Evolutionary conservation across 1,140 invertebrate species (phyloP).

Genomic region (Elymnias hypermnestra): DNA sequence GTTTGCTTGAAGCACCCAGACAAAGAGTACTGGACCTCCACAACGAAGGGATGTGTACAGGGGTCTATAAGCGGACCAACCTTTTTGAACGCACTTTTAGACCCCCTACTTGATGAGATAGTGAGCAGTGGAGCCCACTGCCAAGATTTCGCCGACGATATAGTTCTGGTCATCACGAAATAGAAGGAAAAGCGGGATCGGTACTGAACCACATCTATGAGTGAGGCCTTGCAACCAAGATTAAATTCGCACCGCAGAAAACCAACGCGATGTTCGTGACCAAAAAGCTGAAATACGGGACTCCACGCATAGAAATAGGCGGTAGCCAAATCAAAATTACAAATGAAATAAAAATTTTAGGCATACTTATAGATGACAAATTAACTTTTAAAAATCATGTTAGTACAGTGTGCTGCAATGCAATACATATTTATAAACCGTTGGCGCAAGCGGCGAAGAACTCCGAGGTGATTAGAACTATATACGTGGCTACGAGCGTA

Average conservation of each 20-base stretch:
- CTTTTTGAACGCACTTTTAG: neutral
- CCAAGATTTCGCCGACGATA: conserved; percentile 7
- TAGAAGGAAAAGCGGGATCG: neutral
- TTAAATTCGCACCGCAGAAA: conserved; percentile 15
- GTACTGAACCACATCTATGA: neutral
- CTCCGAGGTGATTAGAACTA: conserved; percentile 15
- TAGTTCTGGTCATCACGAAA: neutral
- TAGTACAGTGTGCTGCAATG: conserved; percentile 3
- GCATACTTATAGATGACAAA: conserved; percentile 8
- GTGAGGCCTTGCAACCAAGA: conserved; percentile 3
- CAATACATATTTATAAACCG: conserved; percentile 2
- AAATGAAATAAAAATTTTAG: conserved; percentile 10
- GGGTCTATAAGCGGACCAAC: conserved; percentile 1
- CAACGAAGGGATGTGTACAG: conserved; percentile 1
- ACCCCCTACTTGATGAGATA: neutral
- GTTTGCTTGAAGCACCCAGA: conserved; percentile 17
- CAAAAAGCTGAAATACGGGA: conserved; percentile 8
- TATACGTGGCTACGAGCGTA: conserved; percentile 10
- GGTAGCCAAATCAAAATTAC: neutral
- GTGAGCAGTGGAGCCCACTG: neutral
- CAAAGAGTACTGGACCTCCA: neutral
- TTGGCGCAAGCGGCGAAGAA: conserved; percentile 9
- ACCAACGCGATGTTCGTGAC: conserved; percentile 8
- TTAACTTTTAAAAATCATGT: conserved; percentile 18
- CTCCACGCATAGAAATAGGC: conserved; percentile 8